Base-by-base conservation (phyloP, 2,113 vertebrate genomes). In the Corythornis vintsioides region DNA sequence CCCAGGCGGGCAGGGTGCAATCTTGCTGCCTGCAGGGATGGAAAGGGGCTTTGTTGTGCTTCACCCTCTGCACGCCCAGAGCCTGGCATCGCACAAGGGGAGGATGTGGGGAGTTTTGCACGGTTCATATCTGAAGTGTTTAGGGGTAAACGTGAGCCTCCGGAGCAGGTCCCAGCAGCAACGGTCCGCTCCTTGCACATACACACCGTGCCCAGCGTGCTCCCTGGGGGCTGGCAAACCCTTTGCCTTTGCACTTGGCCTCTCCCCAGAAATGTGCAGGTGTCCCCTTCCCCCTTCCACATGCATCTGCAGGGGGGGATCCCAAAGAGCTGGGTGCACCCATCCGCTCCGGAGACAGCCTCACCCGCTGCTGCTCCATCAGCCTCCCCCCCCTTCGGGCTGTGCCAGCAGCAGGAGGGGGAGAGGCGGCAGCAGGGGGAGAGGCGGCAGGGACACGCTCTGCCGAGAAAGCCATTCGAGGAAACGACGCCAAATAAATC, bases 401-500 rank as follows among this genome's bases (percentile, higher is more conserved):
- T 4, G 57, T 12, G 66, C 76, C 9, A 1, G 64, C 5, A 0
- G 61, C 14, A 0, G 84, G 63, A 78, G 50, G 26, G 77, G 66
- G 35, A 69, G 85, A 70, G 1, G 69, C 5, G 0, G 61, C 14
- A 0, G 84, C 57, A 78, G 50, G 26, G 77, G 66, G 35, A 69
- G 85, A 70, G 42, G 33, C 22, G 8, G 55, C 33, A 0, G 1
- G n/a, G 94, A 20, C n/a, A 47, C 15, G 10, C 81, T 74, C 1
- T 38, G 3, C 2, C 2, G 14, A 21, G 21, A 71, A 83, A 93
- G 63, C 85, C 83, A 29, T 73, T 69, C 10, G 92, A 96, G 93
- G 94, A 92, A 94, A 74, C 45, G 70, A 59, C 17, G 63, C 90
- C 88, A 86, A 84, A 78, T 88, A 86, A 93, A 94, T 90, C 90